Evolutionary conservation across 2,797 vertebrate species (phyloP).

Genomic region (Ara ararauna): DNA sequence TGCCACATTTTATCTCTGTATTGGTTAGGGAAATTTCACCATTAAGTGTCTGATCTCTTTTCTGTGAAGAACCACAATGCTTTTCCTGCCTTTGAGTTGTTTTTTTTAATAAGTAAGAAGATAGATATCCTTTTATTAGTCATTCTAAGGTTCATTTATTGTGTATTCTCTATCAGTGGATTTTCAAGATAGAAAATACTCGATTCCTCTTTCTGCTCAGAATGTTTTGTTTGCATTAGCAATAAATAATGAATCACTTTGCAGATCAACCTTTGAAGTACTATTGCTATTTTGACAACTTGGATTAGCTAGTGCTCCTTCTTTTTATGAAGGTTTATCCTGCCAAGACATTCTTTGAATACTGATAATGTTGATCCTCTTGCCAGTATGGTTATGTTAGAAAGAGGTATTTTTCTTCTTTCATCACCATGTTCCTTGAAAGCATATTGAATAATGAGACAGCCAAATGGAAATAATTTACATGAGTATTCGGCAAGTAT

Average conservation of each 20-base stretch:
- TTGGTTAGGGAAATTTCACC: background rate
- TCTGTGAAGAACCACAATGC: background rate
- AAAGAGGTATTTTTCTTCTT: slow-evolving; percentile 84
- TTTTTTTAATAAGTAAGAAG: slow-evolving; percentile 11
- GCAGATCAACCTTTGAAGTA: slow-evolving; percentile 70
- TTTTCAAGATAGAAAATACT: background rate
- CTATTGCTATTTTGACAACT: slow-evolving; percentile 81
- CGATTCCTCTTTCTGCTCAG: slow-evolving; percentile 16
- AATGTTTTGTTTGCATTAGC: slow-evolving; percentile 64
- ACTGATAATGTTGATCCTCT: slow-evolving; percentile 81
- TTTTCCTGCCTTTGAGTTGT: background rate
- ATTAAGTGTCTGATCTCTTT: background rate
- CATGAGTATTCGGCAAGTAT: slow-evolving; percentile 74
- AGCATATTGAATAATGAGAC: slow-evolving; percentile 81
- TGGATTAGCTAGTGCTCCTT: slow-evolving; percentile 80
- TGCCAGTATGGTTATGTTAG: slow-evolving; percentile 82
- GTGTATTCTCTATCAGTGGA: background rate
- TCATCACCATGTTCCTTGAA: slow-evolving; percentile 84
- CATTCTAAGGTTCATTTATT: background rate
- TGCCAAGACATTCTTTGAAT: slow-evolving; percentile 84
- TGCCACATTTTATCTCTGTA: background rate
- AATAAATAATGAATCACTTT: slow-evolving; percentile 76
- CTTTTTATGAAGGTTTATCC: slow-evolving; percentile 82
- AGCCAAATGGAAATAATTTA: slow-evolving; percentile 78
- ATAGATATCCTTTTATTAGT: background rate